Evolutionary conservation across 2,888 invertebrate species (phyloP), one percentile per base, ranked within the genome.

Genomic region (Dromius quadrimaculatus): DNA sequence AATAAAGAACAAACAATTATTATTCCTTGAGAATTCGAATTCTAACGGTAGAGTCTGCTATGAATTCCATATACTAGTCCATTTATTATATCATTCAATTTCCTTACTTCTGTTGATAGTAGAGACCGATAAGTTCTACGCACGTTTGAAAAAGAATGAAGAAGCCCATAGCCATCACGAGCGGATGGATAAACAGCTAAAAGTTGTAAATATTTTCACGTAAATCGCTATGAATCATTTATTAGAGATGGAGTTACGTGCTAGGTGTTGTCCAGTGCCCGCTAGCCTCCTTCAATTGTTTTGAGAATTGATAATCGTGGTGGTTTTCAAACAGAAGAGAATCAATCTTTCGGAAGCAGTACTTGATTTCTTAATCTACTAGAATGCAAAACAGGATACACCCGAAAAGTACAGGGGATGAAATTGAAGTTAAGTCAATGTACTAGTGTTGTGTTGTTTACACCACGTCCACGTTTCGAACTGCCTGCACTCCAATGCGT

Each of bases 91-190:
- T n/a, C n/a, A n/a, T n/a, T n/a, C n/a, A n/a, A n/a, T n/a, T n/a
- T n/a, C n/a, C n/a, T n/a, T n/a, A n/a, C 28, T 8, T 28, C 28
- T 28, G 4, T 8, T 28, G 28, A 28, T 28, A 28, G 8, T 8
- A 28, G 8, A 28, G 28, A 28, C 4, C 28, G 28, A 28, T 28
- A 5, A 28, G 28, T 8, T 5, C 28, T 28, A 28, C n/a, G n/a
- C n/a, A n/a, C n/a, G 13, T 32, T 8, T 1, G 13, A 36, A 36
- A 36, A 36, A n/a, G 2, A 4, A 13, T n/a, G 4, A 43, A 43
- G 13, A 15, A 17, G 43, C 43, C 43, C 13, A 15, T 6, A 43
- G 43, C 43, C 43, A 43, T 43, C 43, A 43, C 43, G 43, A 11
- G 4, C 13, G 36, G 22, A 22, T 36, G 36, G 36, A 36, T 36